These are phyloP conservation scores for Psophia crepitans DNA, from an alignment of 2,113 vertebrate species.

Conservation along the genomic window DNA sequence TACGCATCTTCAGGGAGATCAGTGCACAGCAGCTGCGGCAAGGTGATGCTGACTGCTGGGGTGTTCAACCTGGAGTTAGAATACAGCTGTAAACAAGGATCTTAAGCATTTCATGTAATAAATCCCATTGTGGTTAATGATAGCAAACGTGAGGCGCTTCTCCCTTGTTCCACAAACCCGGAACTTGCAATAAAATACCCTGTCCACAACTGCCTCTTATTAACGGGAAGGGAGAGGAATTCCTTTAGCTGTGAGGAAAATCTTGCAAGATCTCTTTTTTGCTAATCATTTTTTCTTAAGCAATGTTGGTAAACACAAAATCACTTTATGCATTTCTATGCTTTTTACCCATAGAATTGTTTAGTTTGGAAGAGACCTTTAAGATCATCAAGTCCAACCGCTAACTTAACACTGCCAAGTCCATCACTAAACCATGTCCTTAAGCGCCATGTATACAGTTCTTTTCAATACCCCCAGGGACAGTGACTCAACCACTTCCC, in stretches of 20 bases:
- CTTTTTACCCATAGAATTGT: neutral
- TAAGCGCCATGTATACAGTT: too few species aligned
- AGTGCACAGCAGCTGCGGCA: neutral
- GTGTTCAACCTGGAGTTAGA: neutral
- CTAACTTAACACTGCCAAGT: too few species aligned
- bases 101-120: neutral
- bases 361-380: too few species aligned
- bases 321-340: neutral
- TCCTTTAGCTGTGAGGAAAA: neutral
- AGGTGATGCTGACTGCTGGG: neutral
- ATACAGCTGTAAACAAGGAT: neutral
- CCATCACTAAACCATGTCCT: too few species aligned
- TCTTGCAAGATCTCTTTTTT: neutral
- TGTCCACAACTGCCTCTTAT: neutral
- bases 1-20: accelerated
- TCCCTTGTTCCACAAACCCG: neutral
- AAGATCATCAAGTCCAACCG: too few species aligned
- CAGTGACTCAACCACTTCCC: too few species aligned
- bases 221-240: neutral
- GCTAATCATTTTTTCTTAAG: neutral
- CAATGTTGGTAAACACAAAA: neutral
- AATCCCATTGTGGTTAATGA: neutral
- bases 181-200: neutral
- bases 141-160: neutral
- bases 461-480: too few species aligned